Evolutionary conservation across 2,113 vertebrate genomes (phyloP).

Genomic region (Hemicordylus capensis): DNA sequence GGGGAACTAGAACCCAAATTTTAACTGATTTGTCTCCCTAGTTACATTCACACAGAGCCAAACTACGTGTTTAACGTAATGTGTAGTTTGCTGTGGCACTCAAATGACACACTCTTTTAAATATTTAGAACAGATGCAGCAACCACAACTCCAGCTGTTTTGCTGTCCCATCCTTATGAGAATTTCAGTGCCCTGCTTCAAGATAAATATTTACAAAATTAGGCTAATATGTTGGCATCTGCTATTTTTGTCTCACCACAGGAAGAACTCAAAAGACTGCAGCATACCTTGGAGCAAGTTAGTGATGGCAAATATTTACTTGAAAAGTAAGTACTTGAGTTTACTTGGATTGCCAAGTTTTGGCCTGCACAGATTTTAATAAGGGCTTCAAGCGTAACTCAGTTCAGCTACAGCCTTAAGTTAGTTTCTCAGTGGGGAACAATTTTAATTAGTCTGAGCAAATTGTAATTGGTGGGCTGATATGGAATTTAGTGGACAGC

Average conservation of each 20-base stretch:
- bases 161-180: neutral
- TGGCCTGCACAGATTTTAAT: rapidly evolving
- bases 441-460: too few species aligned
- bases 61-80: too few species aligned
- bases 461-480: neutral
- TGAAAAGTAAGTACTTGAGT: conserved; percentile 81
- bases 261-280: conserved; percentile 88
- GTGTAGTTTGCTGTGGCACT: neutral
- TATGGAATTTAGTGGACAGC: neutral
- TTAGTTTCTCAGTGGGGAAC: neutral
- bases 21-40: too few species aligned
- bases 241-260: conserved; percentile 58
- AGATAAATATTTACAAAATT: neutral
- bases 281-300: conserved; percentile 82
- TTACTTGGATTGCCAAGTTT: neutral
- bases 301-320: conserved; percentile 81
- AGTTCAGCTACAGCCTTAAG: neutral
- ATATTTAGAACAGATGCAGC: neutral
- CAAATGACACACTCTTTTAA: neutral
- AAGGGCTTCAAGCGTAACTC: neutral
- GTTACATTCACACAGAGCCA: too few species aligned
- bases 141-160: neutral
- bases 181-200: neutral
- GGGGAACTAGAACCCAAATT: too few species aligned
- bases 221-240: neutral